These are phyloP conservation scores for Pissodes strobi DNA, from an alignment of 1,140 invertebrate species.

Conservation along the genomic window DNA sequence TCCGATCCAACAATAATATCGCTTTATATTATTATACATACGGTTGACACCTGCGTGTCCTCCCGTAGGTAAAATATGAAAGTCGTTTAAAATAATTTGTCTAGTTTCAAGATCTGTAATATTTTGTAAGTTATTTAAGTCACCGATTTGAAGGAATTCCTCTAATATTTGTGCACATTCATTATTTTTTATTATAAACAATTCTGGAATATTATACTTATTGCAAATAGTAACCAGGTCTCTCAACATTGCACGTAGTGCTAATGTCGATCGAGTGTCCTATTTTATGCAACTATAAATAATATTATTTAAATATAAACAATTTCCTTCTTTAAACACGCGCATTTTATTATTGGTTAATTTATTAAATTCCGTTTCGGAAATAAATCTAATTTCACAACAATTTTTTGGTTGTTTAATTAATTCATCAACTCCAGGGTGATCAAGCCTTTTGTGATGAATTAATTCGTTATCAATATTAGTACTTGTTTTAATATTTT, in stretches of 20 bases:
- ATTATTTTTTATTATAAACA: neutral
- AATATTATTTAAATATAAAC: too few species aligned
- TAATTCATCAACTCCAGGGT: too few species aligned
- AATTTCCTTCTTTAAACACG: too few species aligned
- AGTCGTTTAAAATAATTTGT: slow-evolving; percentile 43
- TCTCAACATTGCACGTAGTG: neutral
- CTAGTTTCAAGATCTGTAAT: slow-evolving; percentile 22
- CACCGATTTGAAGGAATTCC: neutral
- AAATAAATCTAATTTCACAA: neutral
- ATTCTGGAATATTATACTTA: too few species aligned
- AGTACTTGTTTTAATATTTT: too few species aligned
- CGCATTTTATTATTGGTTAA: neutral
- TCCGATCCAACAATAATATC: slow-evolving; percentile 33
- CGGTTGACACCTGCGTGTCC: slow-evolving; percentile 41
- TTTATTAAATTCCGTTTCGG: neutral
- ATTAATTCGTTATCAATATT: too few species aligned
- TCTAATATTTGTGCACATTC: neutral
- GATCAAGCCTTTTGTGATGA: neutral
- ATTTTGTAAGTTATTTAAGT: slow-evolving; percentile 6
- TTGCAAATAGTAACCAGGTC: too few species aligned
- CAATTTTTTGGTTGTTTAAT: neutral
- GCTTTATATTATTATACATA: slow-evolving; percentile 43
- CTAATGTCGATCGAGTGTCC: too few species aligned
- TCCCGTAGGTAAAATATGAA: too few species aligned
- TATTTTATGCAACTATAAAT: neutral